Evolutionary conservation across 2,888 invertebrate species (phyloP), one percentile per base, ranked within the genome.

Genomic region (Brassicogethes aeneus): DNA sequence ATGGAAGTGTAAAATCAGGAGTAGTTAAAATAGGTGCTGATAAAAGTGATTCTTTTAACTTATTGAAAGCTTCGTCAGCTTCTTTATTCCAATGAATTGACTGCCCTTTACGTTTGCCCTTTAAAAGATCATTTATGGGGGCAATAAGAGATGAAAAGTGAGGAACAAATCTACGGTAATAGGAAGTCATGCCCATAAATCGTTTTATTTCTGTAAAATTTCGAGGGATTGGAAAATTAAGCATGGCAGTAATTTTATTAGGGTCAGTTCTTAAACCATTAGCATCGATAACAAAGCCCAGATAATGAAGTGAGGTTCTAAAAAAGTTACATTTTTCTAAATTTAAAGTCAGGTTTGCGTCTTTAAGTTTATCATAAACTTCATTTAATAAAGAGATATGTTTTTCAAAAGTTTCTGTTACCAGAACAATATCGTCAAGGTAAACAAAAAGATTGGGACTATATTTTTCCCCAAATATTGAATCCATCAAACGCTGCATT

Each of bases 241-340:
- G 34, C 17, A 46, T 44, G 2, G 42, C 40, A 8, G 33, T 13
- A 7, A 44, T 41, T 13, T 46, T 40, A 40, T 16, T 10, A 35
- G 36, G n/a, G 17, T 16, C 2, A n/a, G 30, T n/a, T n/a, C n/a
- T n/a, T n/a, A n/a, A n/a, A n/a, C n/a, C n/a, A n/a, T n/a, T n/a
- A n/a, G n/a, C n/a, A 42, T 52, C 54, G 2, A 59, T 49, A 3
- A 60, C 16, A 43, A 40, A 56, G 2, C 56, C 58, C 7, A 56
- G 34, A 42, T 51, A 46, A 42, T 44, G 7, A 23, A 23, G 5
- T 23, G 5, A 23, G 7, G 10, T n/a, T n/a, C n/a, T n/a, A n/a
- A n/a, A n/a, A n/a, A n/a, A n/a, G n/a, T n/a, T n/a, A n/a, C n/a
- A n/a, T 23, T 23, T 23, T 23, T 23, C 7, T 23, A 23, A 23